phyloP scores from a whole-genome alignment of 2,113 vertebrate genomes.

The Tricholaema leucomelas region DNA sequence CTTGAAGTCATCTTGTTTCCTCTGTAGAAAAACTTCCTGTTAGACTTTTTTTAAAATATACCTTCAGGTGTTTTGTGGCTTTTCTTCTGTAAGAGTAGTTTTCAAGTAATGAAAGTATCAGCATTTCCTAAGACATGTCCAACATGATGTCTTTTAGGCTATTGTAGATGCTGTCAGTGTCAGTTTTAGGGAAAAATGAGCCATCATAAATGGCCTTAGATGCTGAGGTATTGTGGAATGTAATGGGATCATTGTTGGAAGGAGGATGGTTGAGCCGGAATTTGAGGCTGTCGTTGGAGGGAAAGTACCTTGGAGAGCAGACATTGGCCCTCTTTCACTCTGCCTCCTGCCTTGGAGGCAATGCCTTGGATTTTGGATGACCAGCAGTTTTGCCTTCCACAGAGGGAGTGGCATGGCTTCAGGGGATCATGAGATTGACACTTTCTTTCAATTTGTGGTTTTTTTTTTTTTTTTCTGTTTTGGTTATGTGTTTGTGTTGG shows the following conservation, averaged over 20 bases:
- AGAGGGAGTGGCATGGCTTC: background rate
- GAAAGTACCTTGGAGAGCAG: constrained; percentile 14
- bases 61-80: background rate
- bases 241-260: accelerated
- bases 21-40: background rate
- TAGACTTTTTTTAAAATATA: background rate
- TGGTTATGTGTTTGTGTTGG: too few species aligned
- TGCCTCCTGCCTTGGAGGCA: background rate
- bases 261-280: accelerated
- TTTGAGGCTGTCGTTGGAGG: accelerated
- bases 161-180: accelerated
- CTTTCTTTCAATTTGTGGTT: background rate
- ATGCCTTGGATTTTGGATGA: background rate
- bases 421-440: accelerated
- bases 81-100: background rate
- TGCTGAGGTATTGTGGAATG: background rate
- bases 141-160: background rate
- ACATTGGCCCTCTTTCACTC: background rate
- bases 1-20: background rate
- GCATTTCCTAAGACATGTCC: background rate
- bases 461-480: background rate
- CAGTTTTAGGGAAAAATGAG: background rate
- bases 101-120: background rate
- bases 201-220: too few species aligned
- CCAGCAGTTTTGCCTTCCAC: background rate